Conservation (phyloP, 2,888 invertebrate genomes). For the Apomyelois bistriatella region DNA sequence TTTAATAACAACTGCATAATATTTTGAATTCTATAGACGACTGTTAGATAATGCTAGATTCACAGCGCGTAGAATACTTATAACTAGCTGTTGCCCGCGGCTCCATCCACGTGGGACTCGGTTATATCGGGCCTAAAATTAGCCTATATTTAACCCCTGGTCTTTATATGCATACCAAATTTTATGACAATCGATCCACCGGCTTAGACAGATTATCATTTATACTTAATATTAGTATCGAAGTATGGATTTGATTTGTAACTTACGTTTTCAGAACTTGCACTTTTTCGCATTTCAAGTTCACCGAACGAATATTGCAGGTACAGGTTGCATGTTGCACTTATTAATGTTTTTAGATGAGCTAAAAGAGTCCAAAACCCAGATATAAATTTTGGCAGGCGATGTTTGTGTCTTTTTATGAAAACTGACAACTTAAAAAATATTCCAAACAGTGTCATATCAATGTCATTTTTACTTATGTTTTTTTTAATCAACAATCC, state of each 20-base stretch:
- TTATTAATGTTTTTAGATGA: conserved; percentile 50
- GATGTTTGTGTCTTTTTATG: conserved; percentile 44
- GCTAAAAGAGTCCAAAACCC: conserved; percentile 52
- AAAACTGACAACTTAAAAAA: conserved; percentile 48
- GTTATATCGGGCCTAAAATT: too few species aligned
- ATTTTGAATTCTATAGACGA: too few species aligned
- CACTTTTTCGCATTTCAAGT: conserved; percentile 68
- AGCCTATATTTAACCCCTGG: too few species aligned
- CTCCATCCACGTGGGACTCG: too few species aligned
- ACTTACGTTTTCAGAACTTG: conserved; percentile 59
- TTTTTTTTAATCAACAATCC: background rate
- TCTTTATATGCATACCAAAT: too few species aligned
- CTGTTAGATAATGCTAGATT: too few species aligned
- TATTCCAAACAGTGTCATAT: conserved; percentile 48
- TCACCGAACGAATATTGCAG: conserved; percentile 54
- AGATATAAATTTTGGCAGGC: conserved; percentile 60
- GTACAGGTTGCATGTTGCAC: conserved; percentile 58
- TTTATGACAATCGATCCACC: too few species aligned
- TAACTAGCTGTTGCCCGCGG: too few species aligned
- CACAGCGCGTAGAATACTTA: too few species aligned
- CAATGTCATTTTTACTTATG: conserved; percentile 16
- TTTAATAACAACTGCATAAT: too few species aligned
- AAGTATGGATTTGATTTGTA: background rate
- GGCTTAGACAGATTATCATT: too few species aligned
- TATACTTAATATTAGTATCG: too few species aligned